Base-by-base conservation (phyloP, 2,113 vertebrate species). In the Sclerurus mexicanus region DNA sequence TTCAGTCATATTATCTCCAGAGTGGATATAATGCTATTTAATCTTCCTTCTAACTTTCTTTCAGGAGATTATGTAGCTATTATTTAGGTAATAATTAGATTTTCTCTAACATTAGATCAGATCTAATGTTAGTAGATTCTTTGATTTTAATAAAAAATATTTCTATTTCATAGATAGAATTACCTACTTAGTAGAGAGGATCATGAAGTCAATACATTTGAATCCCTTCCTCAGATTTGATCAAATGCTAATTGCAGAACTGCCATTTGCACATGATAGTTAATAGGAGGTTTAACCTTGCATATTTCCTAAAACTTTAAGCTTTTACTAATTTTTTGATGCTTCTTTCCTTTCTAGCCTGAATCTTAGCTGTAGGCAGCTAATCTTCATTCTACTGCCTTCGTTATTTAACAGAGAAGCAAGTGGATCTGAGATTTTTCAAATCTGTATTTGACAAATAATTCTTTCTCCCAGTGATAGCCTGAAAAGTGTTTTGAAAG, bases 131-230 rank as follows among this genome's bases (percentile, higher is more conserved):
- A 72, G 71, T 40, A 89, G 69, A 64, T 60, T 60, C 47, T 28
- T 75, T 68, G 47, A 82, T 87, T 96, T 87, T 93, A 93, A 87
- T 85, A 85, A 52, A 89, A 96, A 79, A 28, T 52, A 93, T 91
- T 93, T 89, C 42, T 71, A 30, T 66, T 85, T 87, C 39, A 52
- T 72, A 64, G 69, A 30, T 35, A 82, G 56, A 93, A 75, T 1
- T 4, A 80, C 14, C 9, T 78, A 59, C 94, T 78, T 85, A 95
- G 39, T 40, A 91, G 33, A 78, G 47, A 24, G 35, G 59, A 72
- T 84, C 25, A n/a, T 62, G 71, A 86, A 90, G 73, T 71, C 55
- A 84, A 35, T 81, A 66, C 30, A 33, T 91, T 49, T 89, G 53
- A 84, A 66, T 52, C 66, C 31, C 31, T 89, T 89, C 69, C 49